Conservation (phyloP, 2,113 vertebrate genomes). For the Platysternon megacephalum region DNA sequence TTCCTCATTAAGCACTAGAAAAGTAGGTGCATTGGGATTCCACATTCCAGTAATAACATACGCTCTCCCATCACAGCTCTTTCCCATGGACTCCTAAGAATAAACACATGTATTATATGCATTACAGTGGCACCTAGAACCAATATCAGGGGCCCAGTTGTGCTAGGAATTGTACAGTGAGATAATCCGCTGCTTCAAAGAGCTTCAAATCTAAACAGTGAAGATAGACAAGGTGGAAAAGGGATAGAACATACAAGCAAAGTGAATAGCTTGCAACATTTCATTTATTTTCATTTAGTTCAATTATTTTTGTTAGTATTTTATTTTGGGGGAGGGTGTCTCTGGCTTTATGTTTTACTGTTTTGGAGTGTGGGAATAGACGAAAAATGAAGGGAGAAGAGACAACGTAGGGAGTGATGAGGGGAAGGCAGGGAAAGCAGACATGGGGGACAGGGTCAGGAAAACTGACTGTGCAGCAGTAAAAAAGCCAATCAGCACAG, state of each 20-base stretch:
- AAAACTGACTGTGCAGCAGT: background rate
- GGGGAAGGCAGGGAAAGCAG: background rate
- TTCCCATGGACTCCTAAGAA: conserved; percentile 95
- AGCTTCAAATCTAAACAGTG: background rate
- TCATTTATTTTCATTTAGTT: background rate
- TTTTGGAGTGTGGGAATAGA: background rate
- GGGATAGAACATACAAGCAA: background rate
- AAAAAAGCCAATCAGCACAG: background rate
- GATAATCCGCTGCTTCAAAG: rapidly evolving
- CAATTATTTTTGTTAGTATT: background rate
- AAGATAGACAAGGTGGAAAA: background rate
- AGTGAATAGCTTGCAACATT: rapidly evolving
- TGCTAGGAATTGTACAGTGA: background rate
- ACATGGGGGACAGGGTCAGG: background rate
- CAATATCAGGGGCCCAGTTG: rapidly evolving
- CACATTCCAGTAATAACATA: conserved; percentile 96
- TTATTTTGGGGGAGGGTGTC: background rate
- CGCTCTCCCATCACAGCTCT: conserved; percentile 92
- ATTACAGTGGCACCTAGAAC: background rate
- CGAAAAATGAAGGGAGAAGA: background rate
- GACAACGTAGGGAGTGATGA: background rate
- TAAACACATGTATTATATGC: conserved; percentile 19
- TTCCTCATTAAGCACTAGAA: conserved; percentile 94
- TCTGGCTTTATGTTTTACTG: background rate
- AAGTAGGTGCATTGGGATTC: conserved; percentile 92